Evolutionary conservation across 2,113 vertebrate species (phyloP).

Genomic region (Gasterosteus nipponicus): DNA sequence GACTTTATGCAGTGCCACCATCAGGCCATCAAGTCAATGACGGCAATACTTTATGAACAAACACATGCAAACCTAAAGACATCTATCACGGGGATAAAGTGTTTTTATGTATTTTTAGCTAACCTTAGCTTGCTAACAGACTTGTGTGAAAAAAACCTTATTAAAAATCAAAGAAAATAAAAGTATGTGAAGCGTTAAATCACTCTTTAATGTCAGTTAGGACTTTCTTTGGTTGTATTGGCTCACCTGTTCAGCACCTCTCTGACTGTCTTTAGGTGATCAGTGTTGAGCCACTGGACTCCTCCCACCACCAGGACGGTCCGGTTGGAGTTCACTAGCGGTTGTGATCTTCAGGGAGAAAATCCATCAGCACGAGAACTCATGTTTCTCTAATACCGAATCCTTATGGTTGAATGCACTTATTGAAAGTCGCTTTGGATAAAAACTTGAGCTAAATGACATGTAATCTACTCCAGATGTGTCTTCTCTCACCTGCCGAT

Average conservation of each 20-base stretch:
- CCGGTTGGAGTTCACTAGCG: conserved; percentile 86
- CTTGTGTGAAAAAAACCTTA: too few species aligned
- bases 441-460: too few species aligned
- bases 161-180: not conserved
- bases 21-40: too few species aligned
- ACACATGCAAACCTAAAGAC: too few species aligned
- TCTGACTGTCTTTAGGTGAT: conserved; percentile 89
- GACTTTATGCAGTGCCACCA: too few species aligned
- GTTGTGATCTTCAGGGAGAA: conserved; percentile 83
- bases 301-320: conserved; percentile 93
- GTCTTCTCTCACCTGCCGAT: conserved; percentile 85
- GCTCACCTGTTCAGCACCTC: conserved; percentile 89
- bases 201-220: not conserved
- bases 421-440: too few species aligned
- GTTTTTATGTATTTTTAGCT: not conserved
- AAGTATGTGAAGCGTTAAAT: not conserved
- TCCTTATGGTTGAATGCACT: too few species aligned
- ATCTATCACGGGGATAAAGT: too few species aligned
- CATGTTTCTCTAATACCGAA: not conserved
- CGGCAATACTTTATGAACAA: too few species aligned
- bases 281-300: conserved; percentile 94
- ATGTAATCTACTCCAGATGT: not conserved
- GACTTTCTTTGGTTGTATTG: not conserved
- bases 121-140: not conserved
- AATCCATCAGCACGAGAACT: not conserved